A percentile compares a stretch with the other conserved stretches of the same genome.
Evolutionary conservation across 2,113 vertebrate species (phyloP).

Genomic region (Andinoacara biseriatus): DNA sequence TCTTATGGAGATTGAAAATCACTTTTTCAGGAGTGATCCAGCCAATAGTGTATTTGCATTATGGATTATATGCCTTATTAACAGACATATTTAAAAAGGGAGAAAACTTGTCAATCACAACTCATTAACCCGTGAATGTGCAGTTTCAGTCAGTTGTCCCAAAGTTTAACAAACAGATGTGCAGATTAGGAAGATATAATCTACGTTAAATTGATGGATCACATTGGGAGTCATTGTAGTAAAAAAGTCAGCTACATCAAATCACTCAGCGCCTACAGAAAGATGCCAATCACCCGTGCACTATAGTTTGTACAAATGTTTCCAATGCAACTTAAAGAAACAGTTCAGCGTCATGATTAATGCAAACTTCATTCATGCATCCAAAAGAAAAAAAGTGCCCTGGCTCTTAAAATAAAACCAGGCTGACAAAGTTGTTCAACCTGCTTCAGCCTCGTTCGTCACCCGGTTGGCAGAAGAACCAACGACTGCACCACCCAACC

Average conservation of each 20-base stretch:
- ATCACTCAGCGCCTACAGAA: background rate
- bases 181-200: too few species aligned
- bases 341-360: background rate
- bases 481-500: background rate
- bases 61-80: too few species aligned
- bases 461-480: background rate
- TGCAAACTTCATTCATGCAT: background rate
- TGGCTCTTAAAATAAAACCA: background rate
- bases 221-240: background rate
- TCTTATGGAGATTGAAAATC: too few species aligned
- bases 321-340: background rate
- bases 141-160: too few species aligned
- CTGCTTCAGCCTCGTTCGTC: constrained; percentile 22
- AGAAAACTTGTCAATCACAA: too few species aligned
- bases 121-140: too few species aligned
- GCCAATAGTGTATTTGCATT: too few species aligned
- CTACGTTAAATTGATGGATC: background rate
- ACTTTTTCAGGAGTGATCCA: too few species aligned
- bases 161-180: too few species aligned
- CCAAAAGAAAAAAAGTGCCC: background rate
- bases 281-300: background rate
- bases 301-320: background rate
- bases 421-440: constrained; percentile 37
- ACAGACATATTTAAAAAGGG: too few species aligned
- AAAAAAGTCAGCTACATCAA: background rate